These are phyloP conservation scores for Odontocerum albicorne DNA, from an alignment of 2,888 invertebrate species.

Conservation along the genomic window DNA sequence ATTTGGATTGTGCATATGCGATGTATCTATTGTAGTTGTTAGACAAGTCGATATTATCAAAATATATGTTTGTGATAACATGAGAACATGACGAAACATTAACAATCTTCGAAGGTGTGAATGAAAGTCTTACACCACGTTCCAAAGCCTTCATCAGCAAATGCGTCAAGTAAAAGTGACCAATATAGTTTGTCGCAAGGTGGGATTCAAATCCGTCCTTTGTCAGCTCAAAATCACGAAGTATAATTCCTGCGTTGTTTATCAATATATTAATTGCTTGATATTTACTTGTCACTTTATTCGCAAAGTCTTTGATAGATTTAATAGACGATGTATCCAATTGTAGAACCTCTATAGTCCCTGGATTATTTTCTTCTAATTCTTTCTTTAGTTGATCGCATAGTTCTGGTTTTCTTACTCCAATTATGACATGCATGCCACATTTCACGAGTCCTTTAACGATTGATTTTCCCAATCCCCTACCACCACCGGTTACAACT, in stretches of 20 bases:
- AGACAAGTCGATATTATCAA: constrained; percentile 71
- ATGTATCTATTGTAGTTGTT: constrained; percentile 64
- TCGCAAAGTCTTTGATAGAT: constrained; percentile 76
- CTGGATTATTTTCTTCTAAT: constrained; percentile 54
- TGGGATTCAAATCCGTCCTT: constrained; percentile 85
- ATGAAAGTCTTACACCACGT: constrained; percentile 57
- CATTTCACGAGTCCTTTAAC: constrained; percentile 74
- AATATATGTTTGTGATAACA: constrained; percentile 70
- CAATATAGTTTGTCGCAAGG: constrained; percentile 84
- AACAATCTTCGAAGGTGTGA: constrained; percentile 70
- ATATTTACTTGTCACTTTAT: constrained; percentile 63
- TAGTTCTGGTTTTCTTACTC: constrained; percentile 68
- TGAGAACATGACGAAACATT: constrained; percentile 88
- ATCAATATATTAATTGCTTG: constrained; percentile 71
- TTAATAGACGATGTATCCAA: constrained; percentile 76
- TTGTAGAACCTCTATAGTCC: constrained; percentile 65
- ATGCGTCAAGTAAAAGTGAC: constrained; percentile 82
- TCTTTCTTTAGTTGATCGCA: constrained; percentile 48
- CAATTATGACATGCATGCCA: constrained; percentile 73
- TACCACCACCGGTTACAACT: constrained; percentile 83
- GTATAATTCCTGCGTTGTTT: constrained; percentile 93
- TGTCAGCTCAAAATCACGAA: constrained; percentile 74
- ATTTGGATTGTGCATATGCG: constrained; percentile 83
- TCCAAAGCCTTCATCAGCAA: constrained; percentile 75
- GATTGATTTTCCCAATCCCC: constrained; percentile 80